Conservation (phyloP, 2,888 invertebrate genomes). For the Drosophila prostipennis region DNA sequence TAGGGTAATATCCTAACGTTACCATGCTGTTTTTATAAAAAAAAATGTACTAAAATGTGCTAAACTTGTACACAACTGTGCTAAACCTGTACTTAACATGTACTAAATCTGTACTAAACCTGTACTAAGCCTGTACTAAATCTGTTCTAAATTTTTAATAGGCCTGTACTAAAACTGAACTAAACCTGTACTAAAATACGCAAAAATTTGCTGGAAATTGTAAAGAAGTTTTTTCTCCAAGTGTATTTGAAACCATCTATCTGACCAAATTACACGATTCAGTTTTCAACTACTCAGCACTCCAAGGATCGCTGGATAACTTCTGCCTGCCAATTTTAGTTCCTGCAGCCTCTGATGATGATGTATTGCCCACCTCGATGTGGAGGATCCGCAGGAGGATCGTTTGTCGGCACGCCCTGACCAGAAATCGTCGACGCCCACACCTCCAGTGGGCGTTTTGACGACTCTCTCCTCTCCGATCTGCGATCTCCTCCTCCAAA, state of each 20-base stretch:
- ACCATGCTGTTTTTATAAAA: no score
- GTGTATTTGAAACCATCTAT: constrained; percentile 15
- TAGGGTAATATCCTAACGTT: no score
- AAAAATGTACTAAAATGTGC: no score
- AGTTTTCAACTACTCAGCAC: constrained; percentile 48
- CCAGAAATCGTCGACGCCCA: constrained; percentile 49
- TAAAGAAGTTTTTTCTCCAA: background rate
- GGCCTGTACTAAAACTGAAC: no score
- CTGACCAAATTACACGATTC: constrained; percentile 41
- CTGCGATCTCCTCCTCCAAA: constrained; percentile 7
- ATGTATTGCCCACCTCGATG: constrained; percentile 36
- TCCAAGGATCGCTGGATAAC: constrained; percentile 35
- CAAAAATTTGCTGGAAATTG: no score
- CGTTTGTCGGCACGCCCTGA: constrained; percentile 49
- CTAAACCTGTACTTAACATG: no score
- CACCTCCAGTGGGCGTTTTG: constrained; percentile 68
- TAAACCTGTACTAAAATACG: no score
- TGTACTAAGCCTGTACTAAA: no score
- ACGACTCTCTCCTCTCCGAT: constrained; percentile 52
- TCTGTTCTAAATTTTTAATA: no score
- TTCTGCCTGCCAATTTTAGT: constrained; percentile 3
- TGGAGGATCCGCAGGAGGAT: constrained; percentile 28
- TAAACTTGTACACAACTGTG: no score
- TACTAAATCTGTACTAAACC: no score
- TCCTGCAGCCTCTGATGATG: constrained; percentile 37